Evolutionary conservation across 2,888 invertebrate genomes (phyloP), one percentile per base, ranked within the genome.

Genomic region (Nemapogon koenigi): DNA sequence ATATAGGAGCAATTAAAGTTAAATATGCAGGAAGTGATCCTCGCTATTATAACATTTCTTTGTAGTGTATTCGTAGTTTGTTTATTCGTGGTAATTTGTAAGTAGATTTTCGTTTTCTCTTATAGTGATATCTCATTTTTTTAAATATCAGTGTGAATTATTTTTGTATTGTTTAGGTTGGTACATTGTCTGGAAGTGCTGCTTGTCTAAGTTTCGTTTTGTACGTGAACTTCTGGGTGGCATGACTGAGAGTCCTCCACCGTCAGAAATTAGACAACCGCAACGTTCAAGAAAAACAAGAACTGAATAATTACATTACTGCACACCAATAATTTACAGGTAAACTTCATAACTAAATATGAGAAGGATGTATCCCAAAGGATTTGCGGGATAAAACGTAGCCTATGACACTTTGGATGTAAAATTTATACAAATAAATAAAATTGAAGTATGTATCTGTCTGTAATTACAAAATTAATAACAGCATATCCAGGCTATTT

Each of bases 161-260:
- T n/a, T n/a, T n/a, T n/a, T n/a, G n/a, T n/a, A n/a, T 59, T 85
- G 14, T 85, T 2, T 70, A 94, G 94, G 92, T 57, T 94, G 94
- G 94, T 93, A 88, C 66, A 81, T 92, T 43, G 91, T 94, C 48
- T 95, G 94, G 94, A 92, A 90, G 71, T 85, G 92, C 48, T 92
- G 94, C 67, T 73, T 95, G 39, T 91, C 91, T 13, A 86, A 90
- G 56, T 95, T 94, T 67, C 86, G 89, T 49, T 90, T 95, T 58
- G 90, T 95, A 6, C 84, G 91, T 42, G 94, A 95, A 64, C 80
- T 95, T 22, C 65, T 93, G 43, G 91, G 90, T 55, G 89, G 88
- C 50, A 82, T 83, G 68, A 80, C 82, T 48, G 83, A 84, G 68
- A 84, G 82, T 45, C 87, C 88, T 48, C 84, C 83, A 19, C 75